Base-by-base conservation (phyloP, 1,140 invertebrate species). In the Ruditapes philippinarum region DNA sequence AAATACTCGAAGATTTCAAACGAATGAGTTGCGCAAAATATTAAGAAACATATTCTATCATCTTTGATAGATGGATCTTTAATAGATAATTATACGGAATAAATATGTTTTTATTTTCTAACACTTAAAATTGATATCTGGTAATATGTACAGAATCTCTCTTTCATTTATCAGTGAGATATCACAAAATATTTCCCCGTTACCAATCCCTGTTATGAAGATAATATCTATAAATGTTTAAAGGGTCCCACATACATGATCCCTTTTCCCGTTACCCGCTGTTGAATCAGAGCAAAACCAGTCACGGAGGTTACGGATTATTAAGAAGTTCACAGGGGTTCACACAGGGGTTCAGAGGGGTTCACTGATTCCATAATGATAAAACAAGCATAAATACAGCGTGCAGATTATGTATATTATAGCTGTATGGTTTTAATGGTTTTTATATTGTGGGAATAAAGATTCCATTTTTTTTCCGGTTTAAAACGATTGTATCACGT, bases 241-340 rank as follows among this genome's bases (percentile, higher is more conserved):
- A 70, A 70, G 65, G 33, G 36, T 28, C 65, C 28, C 33, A 38
- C 28, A 17, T 38, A 25, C 38, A 40, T 14, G 65, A 70, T 70
- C 65, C 65, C 65, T 38, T 70, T 70, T 70, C 65, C n/a, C 65
- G 65, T 38, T 70, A 38, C 31, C 3, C 33, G 65, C 65, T 70
- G 33, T 38, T 4, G 19, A 4, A 70, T 33, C 36, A 25, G 17
- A 70, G 17, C 33, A n/a, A 17, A 19, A 12, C 31, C 9, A n/a
- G 65, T 33, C 65, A 11, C 9, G 65, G 4, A 38, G 65, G n/a
- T 33, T 38, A 70, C 33, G 33, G 65, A 70, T 70, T 38, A 33
- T 70, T 70, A 38, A 38, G 33, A 70, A 70, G 65, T 70, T 70
- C 65, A 70, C 65, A 70, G 65, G 65, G 65, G 65, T n/a, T n/a